Evolutionary conservation across 2,888 invertebrate species (phyloP), one percentile per base, ranked within the genome.

Genomic region (Ypsolopha scabrella): DNA sequence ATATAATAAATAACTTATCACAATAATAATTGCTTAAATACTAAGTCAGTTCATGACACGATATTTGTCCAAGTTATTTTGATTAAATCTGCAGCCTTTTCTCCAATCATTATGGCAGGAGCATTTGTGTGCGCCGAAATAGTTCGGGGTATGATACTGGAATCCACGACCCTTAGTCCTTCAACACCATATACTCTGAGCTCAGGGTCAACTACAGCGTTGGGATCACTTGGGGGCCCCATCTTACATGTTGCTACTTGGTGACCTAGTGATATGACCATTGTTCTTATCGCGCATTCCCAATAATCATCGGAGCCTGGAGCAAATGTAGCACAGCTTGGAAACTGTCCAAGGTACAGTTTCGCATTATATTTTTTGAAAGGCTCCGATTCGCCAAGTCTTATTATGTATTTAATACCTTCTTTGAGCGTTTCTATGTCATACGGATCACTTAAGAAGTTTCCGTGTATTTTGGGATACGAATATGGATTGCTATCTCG

Each of bases 381-480:
- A 0, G 91, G 79, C 1, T 87, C 81, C 1, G 90, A 90, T 58
- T 88, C 65, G 0, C 88, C 83, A 6, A 93, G 70, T 51, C 87
- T 78, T 46, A 91, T 87, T 0, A 89, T 72, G 54, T 89, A 88
- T 64, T 90, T 91, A 6, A 92, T 82, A 24, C 90, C 91, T 52
- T 88, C 87, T 35, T 90, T 73, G 13, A 91, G 57, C 0, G 89
- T 88, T 11, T 83, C 80, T 46, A 91, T 68, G 60, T 94, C 88
- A 52, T 87, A 82, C 10, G 89, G 88, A 64, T 94, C 89, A 0
- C 89, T 87, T 53, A 95, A 89, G 67, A 95, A 96, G 61, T 96
- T 94, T 0, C 94, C 92, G 61, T 93, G 90, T 53, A 97, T 87
- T 54, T 91, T 87, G 0, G 97, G 95, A 63, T 91, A 89, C 1